A percentile compares a stretch with the other conserved stretches of the same genome.
These are phyloP conservation scores for Lutjanus argentimaculatus DNA, from an alignment of 2,797 vertebrate genomes.

Conservation along the genomic window DNA sequence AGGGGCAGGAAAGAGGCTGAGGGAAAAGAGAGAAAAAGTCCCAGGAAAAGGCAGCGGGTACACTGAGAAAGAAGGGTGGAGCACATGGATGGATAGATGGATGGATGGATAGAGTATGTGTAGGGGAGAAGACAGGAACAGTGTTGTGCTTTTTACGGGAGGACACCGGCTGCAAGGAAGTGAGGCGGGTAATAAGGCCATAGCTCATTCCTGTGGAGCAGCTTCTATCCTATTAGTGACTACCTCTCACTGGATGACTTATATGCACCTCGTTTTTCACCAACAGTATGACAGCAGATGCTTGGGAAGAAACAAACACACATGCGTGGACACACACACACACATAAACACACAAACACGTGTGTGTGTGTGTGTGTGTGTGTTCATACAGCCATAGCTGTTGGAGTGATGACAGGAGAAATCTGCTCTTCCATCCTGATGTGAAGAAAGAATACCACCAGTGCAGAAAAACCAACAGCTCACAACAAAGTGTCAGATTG, in stretches of 20 bases:
- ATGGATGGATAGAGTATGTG: constrained; percentile 36
- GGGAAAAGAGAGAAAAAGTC: neutral
- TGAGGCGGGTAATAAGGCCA: constrained; percentile 80
- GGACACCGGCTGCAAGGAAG: constrained; percentile 75
- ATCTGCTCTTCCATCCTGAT: constrained; percentile 63
- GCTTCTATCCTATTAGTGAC: constrained; percentile 83
- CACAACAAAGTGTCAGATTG: constrained; percentile 19
- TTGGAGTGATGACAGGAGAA: constrained; percentile 61
- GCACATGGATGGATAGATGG: constrained; percentile 13
- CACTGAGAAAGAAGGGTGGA: neutral
- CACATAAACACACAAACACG: constrained; percentile 29
- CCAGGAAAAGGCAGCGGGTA: constrained; percentile 20
- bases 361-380: neutral
- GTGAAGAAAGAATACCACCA: constrained; percentile 52
- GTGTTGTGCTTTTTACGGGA: constrained; percentile 78
- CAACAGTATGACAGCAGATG: constrained; percentile 81
- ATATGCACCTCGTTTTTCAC: constrained; percentile 84
- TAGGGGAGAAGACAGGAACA: constrained; percentile 53
- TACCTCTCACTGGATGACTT: constrained; percentile 85
- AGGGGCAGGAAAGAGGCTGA: neutral
- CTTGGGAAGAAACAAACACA: constrained; percentile 66
- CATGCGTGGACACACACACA: constrained; percentile 8
- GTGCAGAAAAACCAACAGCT: constrained; percentile 36
- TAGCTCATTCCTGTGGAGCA: constrained; percentile 80
- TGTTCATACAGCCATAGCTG: constrained; percentile 29